phyloP scores from a whole-genome alignment of 1,140 invertebrate genomes.

The Nasonia giraulti region DNA sequence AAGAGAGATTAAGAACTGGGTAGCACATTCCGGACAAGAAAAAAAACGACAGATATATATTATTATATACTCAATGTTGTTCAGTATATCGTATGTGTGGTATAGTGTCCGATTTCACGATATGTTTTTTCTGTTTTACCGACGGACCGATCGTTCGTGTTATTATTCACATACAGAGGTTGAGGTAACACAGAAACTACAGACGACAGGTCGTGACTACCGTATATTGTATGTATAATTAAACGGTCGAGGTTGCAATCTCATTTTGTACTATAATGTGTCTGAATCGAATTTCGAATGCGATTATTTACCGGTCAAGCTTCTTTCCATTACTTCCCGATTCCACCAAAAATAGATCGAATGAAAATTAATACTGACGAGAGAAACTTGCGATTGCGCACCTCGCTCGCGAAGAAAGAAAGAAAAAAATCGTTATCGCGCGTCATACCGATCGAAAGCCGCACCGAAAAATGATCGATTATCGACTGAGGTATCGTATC shows the following conservation, averaged over 20 bases:
- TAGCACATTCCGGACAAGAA: conserved; percentile 8
- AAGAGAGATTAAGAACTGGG: conserved; percentile 47
- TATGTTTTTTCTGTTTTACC: background rate
- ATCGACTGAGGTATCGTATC: background rate
- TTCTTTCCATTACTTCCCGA: background rate
- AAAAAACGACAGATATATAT: background rate
- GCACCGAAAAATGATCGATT: background rate
- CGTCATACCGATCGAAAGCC: no score
- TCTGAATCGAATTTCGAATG: background rate
- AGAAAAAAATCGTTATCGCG: no score
- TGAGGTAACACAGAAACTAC: background rate
- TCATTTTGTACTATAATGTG: background rate
- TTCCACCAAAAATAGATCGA: background rate
- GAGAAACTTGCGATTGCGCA: background rate
- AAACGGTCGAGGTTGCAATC: no score
- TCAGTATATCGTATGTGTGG: background rate
- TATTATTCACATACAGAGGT: conserved; percentile 11
- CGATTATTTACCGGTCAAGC: background rate
- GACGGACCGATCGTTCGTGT: background rate
- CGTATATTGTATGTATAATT: background rate
- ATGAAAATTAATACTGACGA: background rate
- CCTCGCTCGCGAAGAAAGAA: no score
- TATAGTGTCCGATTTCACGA: no score
- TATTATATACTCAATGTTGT: background rate
- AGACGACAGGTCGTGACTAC: background rate